These are phyloP conservation scores for Lasioglossum leucozonium DNA, from an alignment of 2,888 invertebrate genomes.

Conservation along the genomic window DNA sequence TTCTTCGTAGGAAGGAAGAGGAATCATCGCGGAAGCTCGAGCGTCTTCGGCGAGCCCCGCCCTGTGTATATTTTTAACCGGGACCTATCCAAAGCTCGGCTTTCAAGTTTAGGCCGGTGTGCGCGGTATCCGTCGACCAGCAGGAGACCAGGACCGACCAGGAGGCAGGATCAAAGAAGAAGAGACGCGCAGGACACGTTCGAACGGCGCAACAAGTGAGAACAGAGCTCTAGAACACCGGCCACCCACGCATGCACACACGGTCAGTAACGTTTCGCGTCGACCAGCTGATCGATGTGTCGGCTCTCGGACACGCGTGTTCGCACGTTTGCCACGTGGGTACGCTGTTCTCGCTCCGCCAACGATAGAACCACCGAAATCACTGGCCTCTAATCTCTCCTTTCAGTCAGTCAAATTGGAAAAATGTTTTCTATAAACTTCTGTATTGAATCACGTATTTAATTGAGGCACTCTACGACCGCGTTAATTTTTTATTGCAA, in stretches of 20 bases:
- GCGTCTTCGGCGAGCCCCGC: slow-evolving; percentile 58
- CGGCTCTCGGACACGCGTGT: background rate
- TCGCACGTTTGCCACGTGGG: background rate
- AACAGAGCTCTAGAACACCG: background rate
- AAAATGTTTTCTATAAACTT: too few species aligned
- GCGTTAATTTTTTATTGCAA: too few species aligned
- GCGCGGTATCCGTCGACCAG: slow-evolving; percentile 2
- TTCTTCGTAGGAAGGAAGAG: slow-evolving; percentile 9
- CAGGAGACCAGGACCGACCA: background rate
- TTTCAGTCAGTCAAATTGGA: too few species aligned
- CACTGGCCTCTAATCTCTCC: too few species aligned
- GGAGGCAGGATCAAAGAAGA: background rate
- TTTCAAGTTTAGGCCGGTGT: slow-evolving; percentile 15
- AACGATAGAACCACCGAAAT: background rate
- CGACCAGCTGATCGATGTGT: slow-evolving; percentile 40
- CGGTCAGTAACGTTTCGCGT: slow-evolving; percentile 39
- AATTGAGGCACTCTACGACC: too few species aligned
- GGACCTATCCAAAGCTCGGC: slow-evolving; percentile 35
- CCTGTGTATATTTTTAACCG: slow-evolving; percentile 66
- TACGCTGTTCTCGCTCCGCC: background rate
- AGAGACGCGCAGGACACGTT: background rate
- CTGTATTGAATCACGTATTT: too few species aligned
- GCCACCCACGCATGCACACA: background rate
- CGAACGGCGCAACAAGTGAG: slow-evolving; percentile 48
- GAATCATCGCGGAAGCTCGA: slow-evolving; percentile 41